These are phyloP conservation scores for Heliconius aoede DNA, from an alignment of 2,888 invertebrate genomes.

Conservation along the genomic window DNA sequence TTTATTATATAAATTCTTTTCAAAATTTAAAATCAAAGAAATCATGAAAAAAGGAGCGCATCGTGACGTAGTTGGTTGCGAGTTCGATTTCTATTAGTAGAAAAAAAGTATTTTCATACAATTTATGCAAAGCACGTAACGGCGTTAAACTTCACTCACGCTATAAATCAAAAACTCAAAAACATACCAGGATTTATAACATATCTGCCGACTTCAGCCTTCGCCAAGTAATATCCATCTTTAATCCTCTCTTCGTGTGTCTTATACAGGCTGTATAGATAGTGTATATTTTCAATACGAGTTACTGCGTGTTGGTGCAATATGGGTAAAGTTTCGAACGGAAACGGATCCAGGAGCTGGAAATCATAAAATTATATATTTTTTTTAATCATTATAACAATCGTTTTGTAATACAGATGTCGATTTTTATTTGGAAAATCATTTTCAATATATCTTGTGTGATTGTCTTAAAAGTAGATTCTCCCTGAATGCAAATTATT, in stretches of 20 bases:
- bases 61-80: too few relatives aligned
- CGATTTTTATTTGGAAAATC: not conserved
- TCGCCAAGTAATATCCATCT: slow-evolving; percentile 82
- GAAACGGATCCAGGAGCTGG: slow-evolving; percentile 88
- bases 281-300: slow-evolving; percentile 89
- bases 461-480: not conserved
- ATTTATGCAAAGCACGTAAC: too few relatives aligned
- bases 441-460: too few relatives aligned
- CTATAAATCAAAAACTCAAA: not conserved
- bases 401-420: not conserved
- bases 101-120: too few relatives aligned
- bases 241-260: slow-evolving; percentile 82
- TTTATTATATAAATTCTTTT: too few relatives aligned
- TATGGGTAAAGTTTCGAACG: slow-evolving; percentile 90
- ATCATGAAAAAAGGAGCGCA: too few relatives aligned
- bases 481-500: too few relatives aligned
- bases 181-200: slow-evolving; percentile 87
- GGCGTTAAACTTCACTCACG: too few relatives aligned
- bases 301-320: slow-evolving; percentile 87
- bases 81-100: too few relatives aligned
- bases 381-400: too few relatives aligned
- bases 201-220: slow-evolving; percentile 80
- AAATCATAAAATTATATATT: not conserved
- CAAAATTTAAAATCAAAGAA: too few relatives aligned
- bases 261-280: slow-evolving; percentile 85